These are phyloP conservation scores for Axea sp. DNA, from an alignment of 2,888 invertebrate genomes.

Conservation along the genomic window DNA sequence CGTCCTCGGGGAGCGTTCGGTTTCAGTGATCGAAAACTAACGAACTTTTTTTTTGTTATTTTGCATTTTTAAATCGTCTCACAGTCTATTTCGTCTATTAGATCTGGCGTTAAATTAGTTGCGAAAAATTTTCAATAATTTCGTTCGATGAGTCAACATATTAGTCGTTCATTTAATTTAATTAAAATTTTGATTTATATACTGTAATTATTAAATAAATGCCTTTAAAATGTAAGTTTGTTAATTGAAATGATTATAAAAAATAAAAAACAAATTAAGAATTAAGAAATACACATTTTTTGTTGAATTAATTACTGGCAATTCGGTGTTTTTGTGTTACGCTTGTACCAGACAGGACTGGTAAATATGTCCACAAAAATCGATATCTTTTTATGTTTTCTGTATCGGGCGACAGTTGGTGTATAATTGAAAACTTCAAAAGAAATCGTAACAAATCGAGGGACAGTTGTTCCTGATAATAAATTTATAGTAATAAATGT, in stretches of 20 bases:
- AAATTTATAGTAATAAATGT: conserved; percentile 54
- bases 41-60: conserved; percentile 47
- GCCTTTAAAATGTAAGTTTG: too few species aligned
- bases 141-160: background rate
- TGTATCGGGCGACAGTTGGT: conserved; percentile 40
- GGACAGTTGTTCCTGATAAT: conserved; percentile 54
- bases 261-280: too few species aligned
- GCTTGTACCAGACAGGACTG: too few species aligned
- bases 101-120: conserved; percentile 59
- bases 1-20: conserved; percentile 50
- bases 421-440: conserved; percentile 53
- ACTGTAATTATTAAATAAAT: too few species aligned
- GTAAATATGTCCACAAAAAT: conserved; percentile 29
- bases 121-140: conserved; percentile 33
- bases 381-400: conserved; percentile 18
- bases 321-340: too few species aligned
- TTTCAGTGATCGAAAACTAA: conserved; percentile 57
- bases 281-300: too few species aligned
- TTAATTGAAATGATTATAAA: too few species aligned
- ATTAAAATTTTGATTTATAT: conserved; percentile 8
- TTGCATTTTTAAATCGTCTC: conserved; percentile 42
- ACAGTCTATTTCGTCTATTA: conserved; percentile 36
- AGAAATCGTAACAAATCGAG: conserved; percentile 51
- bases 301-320: too few species aligned
- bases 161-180: conserved; percentile 1